phyloP scores from a whole-genome alignment of 1,140 invertebrate species.

The Holotrichia oblita region DNA sequence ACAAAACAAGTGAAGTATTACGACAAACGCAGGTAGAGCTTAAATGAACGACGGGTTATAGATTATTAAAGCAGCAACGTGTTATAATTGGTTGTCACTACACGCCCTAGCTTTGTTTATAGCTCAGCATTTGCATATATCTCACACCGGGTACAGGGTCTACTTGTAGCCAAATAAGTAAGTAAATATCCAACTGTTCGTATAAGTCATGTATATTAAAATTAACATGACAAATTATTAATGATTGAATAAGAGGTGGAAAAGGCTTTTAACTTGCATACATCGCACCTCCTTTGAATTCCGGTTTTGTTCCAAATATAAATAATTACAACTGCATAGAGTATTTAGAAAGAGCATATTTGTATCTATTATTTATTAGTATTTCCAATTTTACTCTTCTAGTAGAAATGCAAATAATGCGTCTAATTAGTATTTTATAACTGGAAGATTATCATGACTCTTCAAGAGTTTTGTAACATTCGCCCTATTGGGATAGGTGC shows the following conservation, averaged over 20 bases:
- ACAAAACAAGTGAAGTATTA: conserved; percentile 37
- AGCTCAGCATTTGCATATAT: conserved; percentile 49
- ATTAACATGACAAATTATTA: conserved; percentile 38
- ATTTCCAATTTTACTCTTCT: too few species aligned
- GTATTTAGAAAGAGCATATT: too few species aligned
- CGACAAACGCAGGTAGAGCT: conserved; percentile 39
- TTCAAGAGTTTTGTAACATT: too few species aligned
- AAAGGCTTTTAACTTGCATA: conserved; percentile 26
- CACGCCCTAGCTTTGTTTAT: conserved; percentile 50
- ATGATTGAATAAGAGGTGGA: conserved; percentile 27
- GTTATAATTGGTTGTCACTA: conserved; percentile 52
- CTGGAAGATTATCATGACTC: too few species aligned
- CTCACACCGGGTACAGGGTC: conserved; percentile 40
- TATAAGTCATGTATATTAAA: conserved; percentile 37
- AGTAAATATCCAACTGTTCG: conserved; percentile 36
- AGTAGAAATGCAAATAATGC: too few species aligned
- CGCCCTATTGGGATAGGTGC: too few species aligned
- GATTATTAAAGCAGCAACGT: conserved; percentile 45
- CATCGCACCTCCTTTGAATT: conserved; percentile 13
- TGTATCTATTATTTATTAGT: too few species aligned
- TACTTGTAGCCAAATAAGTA: conserved; percentile 35
- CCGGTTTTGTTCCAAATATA: conserved; percentile 17
- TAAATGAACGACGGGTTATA: conserved; percentile 44
- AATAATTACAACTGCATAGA: neutral
- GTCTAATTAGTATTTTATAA: too few species aligned